Evolutionary conservation across 2,888 invertebrate genomes (phyloP), one percentile per base, ranked within the genome.

Genomic region (Hypena proboscidalis): DNA sequence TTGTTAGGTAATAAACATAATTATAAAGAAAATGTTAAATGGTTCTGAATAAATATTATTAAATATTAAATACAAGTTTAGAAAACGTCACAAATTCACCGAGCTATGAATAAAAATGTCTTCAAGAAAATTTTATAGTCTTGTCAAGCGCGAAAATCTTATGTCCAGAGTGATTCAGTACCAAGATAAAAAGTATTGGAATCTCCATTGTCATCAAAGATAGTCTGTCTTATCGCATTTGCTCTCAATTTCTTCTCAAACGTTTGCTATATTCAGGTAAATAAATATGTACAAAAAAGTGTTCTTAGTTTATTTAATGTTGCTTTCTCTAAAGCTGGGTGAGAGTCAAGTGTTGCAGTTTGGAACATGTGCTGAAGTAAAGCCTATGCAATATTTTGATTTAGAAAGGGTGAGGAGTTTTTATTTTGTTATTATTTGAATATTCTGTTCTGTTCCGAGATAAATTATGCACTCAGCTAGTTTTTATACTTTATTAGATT

Each of bases 351-450:
- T 88, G 1, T 6, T 87, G 5, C 80, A 85, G 33, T 87, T 89
- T 42, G 89, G 90, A 1, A 38, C 50, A 0, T 90, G 90, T 56
- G 55, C 63, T 0, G 58, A 77, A 3, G 80, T 86, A 0, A 55
- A 70, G 1, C 80, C 87, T n/a, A 78, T 84, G 74, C 72, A 63
- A 29, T 84, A 74, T 57, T 90, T 90, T 54, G 77, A 85, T 53
- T 46, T 89, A 7, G 84, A 88, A 58, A 79, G 74, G 51, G 90
- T 90, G 55, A 74, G 77, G 31, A 3, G 2, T 13, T 4, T 4
- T 8, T 0, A 2, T 9, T 13, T 30, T 4, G 7, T 13, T 14
- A 8, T 19, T 20, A 11, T 9, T 26, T 11, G n/a, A n/a, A n/a
- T n/a, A n/a, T n/a, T n/a, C n/a, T n/a, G n/a, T n/a, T n/a, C n/a